A percentile compares a stretch with the other conserved stretches of the same genome.
These are phyloP conservation scores for Anhinga rufa DNA, from an alignment of 2,113 vertebrate genomes.

Conservation along the genomic window DNA sequence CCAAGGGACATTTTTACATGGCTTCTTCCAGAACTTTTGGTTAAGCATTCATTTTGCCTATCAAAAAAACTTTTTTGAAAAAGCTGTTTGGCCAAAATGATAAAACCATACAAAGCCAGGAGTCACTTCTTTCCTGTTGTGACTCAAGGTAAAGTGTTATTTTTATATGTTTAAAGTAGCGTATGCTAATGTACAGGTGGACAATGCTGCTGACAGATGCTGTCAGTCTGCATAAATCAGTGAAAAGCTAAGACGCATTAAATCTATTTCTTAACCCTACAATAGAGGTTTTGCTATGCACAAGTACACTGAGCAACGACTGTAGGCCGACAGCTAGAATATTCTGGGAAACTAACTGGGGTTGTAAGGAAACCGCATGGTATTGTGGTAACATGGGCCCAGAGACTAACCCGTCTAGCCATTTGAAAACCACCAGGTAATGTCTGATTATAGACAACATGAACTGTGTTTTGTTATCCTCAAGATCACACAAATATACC, in stretches of 20 bases:
- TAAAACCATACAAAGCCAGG: background rate
- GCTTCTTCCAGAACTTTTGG: background rate
- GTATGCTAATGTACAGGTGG: background rate
- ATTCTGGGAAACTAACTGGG: background rate
- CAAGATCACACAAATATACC: background rate
- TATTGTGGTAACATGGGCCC: background rate
- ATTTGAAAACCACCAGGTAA: background rate
- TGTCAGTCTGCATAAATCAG: background rate
- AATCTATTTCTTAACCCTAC: background rate
- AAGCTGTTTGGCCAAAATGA: background rate
- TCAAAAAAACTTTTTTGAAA: background rate
- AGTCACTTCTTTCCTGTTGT: background rate
- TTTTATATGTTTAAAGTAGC: background rate
- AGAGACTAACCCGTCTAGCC: background rate
- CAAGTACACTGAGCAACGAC: fast-evolving
- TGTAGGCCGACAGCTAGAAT: background rate
- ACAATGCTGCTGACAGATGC: background rate
- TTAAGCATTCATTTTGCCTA: background rate
- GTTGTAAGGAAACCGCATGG: background rate
- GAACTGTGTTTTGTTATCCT: background rate
- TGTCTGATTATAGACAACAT: background rate
- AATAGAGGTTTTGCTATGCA: background rate
- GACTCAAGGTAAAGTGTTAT: background rate
- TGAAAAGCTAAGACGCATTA: background rate
- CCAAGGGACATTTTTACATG: background rate